A percentile compares a stretch with the other conserved stretches of the same genome.
Conservation (phyloP, 2,113 vertebrate genomes). For the Carassius carassius region DNA sequence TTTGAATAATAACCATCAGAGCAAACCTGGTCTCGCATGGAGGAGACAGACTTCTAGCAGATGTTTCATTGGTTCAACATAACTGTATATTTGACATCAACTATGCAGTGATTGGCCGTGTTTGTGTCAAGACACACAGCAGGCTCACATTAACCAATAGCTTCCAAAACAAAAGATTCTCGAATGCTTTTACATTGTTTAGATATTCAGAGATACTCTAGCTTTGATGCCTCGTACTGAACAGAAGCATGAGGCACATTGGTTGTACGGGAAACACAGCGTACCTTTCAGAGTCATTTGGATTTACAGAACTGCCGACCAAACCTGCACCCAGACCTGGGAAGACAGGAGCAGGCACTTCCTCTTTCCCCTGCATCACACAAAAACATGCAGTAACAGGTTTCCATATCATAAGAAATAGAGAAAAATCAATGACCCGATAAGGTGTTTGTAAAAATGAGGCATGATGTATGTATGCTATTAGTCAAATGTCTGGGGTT, state of each 20-base stretch:
- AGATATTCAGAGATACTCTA: neutral
- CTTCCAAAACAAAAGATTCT: neutral
- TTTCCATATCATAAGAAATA: neutral
- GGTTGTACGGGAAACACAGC: neutral
- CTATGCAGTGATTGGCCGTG: neutral
- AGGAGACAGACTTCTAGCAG: neutral
- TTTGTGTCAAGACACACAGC: neutral
- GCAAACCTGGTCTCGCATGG: neutral
- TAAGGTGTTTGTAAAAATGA: neutral
- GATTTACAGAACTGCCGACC: neutral
- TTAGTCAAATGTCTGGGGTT: neutral
- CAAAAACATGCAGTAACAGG: neutral
- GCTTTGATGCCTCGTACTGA: too few relatives aligned
- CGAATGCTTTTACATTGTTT: neutral
- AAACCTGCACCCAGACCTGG: neutral
- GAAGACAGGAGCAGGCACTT: neutral
- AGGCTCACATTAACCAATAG: neutral
- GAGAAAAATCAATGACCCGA: neutral
- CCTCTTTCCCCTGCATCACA: conserved; percentile 42
- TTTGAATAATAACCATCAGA: neutral
- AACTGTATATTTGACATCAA: neutral
- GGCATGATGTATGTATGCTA: neutral
- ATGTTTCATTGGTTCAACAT: neutral
- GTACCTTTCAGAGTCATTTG: neutral
- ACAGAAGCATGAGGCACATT: neutral